A percentile compares a stretch with the other conserved stretches of the same genome.
phyloP scores from a whole-genome alignment of 2,888 invertebrate species.

The Dryococelus australis region DNA sequence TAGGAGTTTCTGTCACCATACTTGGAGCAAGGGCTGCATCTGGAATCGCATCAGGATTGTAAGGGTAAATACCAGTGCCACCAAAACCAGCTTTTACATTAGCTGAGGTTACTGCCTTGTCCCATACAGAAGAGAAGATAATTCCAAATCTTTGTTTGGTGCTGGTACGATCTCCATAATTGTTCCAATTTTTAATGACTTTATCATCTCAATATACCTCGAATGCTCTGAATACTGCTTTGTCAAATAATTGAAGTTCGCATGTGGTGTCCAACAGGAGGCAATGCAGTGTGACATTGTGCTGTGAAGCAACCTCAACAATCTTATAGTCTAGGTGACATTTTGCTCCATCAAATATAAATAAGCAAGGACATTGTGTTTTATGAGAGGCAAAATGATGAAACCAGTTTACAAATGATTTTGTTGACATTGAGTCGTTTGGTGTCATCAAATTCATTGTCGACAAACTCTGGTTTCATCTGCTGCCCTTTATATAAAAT shows the following conservation, averaged over 20 bases:
- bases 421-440: conserved; percentile 52
- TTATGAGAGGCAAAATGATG: conserved; percentile 50
- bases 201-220: conserved; percentile 55
- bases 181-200: conserved; percentile 51
- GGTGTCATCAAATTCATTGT: conserved; percentile 41
- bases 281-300: conserved; percentile 52
- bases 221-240: conserved; percentile 52
- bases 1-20: conserved; percentile 7
- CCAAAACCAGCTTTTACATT: conserved; percentile 36
- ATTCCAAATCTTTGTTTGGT: conserved; percentile 52
- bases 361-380: conserved; percentile 46
- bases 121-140: conserved; percentile 42
- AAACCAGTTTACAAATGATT: conserved; percentile 48
- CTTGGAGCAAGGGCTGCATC: conserved; percentile 51
- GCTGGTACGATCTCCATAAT: conserved; percentile 48
- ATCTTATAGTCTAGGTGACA: conserved; percentile 52
- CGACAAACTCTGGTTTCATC: conserved; percentile 26
- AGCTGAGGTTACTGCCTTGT: conserved; percentile 32
- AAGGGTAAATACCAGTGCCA: conserved; percentile 51
- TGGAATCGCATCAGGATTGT: conserved; percentile 50
- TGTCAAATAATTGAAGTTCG: conserved; percentile 55
- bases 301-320: conserved; percentile 51
- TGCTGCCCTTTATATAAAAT: conserved; percentile 30
- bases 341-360: conserved; percentile 53
- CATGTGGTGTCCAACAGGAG: conserved; percentile 55